phyloP scores from a whole-genome alignment of 1,140 invertebrate species.

The Papilio machaon region DNA sequence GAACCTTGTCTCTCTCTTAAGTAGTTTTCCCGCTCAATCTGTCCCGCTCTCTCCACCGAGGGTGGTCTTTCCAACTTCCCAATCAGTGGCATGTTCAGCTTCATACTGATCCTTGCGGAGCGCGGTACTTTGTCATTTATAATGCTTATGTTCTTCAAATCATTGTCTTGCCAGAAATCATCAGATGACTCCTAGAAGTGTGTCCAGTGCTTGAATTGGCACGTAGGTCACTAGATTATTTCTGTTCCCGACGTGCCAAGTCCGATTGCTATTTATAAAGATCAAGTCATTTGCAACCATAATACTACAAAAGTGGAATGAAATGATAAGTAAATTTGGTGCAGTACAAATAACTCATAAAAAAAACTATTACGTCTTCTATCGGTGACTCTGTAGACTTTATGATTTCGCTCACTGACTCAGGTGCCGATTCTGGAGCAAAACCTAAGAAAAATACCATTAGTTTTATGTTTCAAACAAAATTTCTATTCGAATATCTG shows the following conservation, averaged over 20 bases:
- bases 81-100: conserved; percentile 54
- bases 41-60: conserved; percentile 58
- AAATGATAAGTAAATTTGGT: background rate
- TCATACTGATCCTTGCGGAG: conserved; percentile 53
- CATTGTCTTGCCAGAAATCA: conserved; percentile 61
- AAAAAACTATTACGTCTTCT: conserved; percentile 37
- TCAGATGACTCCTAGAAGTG: conserved; percentile 50
- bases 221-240: background rate
- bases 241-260: background rate
- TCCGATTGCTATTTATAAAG: background rate
- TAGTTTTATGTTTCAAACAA: background rate
- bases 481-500: background rate
- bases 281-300: background rate
- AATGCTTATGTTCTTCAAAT: conserved; percentile 52
- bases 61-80: conserved; percentile 62
- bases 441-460: conserved; percentile 37
- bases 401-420: background rate
- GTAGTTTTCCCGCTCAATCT: conserved; percentile 71
- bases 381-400: conserved; percentile 26
- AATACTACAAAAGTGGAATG: background rate
- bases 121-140: conserved; percentile 56
- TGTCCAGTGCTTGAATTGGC: background rate
- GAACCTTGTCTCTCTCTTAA: conserved; percentile 69
- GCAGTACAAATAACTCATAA: background rate
- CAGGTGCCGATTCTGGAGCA: conserved; percentile 38